These are phyloP conservation scores for Eupeodes corollae DNA, from an alignment of 1,140 invertebrate genomes.

Conservation along the genomic window DNA sequence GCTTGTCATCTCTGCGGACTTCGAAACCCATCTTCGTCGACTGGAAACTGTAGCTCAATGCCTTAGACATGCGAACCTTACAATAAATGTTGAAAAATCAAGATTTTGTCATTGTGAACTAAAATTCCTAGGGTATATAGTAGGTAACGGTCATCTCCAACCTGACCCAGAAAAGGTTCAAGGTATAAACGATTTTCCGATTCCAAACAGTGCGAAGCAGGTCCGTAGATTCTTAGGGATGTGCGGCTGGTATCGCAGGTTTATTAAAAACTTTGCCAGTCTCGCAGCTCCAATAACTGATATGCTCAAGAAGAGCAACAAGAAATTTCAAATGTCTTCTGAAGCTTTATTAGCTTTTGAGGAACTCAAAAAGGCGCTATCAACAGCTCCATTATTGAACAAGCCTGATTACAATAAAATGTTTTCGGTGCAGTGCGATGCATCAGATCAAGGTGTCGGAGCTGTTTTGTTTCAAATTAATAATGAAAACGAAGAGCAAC, in stretches of 20 bases:
- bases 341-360: constrained; percentile 28
- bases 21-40: constrained; percentile 1
- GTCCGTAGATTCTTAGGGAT: constrained; percentile 38
- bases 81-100: constrained; percentile 16
- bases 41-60: constrained; percentile 1
- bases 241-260: constrained; percentile 36
- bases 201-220: constrained; percentile 20
- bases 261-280: constrained; percentile 37
- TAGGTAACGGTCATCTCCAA: constrained; percentile 7
- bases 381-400: constrained; percentile 23
- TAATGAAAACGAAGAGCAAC: constrained; percentile 11
- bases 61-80: constrained; percentile 8
- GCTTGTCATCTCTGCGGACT: constrained; percentile 5
- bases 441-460: constrained; percentile 24
- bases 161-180: constrained; percentile 8
- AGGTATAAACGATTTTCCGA: constrained; percentile 12
- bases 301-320: background rate
- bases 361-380: constrained; percentile 17
- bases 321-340: background rate
- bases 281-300: constrained; percentile 20
- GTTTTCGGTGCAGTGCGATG: constrained; percentile 34
- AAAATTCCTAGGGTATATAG: constrained; percentile 19
- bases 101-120: constrained; percentile 13
- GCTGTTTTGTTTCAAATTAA: constrained; percentile 25
- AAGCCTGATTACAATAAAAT: constrained; percentile 28